A percentile compares a stretch with the other conserved stretches of the same genome.
Conservation (phyloP, 2,113 vertebrate species). For the Phaethon lepturus region DNA sequence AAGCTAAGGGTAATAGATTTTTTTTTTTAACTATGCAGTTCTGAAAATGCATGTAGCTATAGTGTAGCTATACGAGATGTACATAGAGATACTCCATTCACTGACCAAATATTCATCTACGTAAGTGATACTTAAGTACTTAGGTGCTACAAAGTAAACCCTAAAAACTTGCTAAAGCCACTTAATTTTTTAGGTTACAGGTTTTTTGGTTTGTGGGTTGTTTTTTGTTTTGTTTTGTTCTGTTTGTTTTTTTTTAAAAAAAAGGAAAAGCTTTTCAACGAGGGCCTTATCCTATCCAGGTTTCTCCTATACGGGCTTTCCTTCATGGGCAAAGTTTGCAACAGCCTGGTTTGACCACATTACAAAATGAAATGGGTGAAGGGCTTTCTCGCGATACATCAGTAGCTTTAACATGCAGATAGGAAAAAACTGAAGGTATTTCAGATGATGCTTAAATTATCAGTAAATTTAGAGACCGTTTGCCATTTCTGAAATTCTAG, state of each 20-base stretch:
- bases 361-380: rapidly evolving
- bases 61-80: not conserved
- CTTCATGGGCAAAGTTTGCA: not conserved
- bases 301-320: not conserved
- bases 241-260: not conserved
- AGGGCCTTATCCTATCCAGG: not conserved
- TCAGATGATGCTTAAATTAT: not conserved
- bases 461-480: not conserved
- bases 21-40: not conserved
- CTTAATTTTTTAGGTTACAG: not conserved
- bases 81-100: not conserved
- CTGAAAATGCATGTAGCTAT: not conserved
- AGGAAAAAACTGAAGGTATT: not conserved
- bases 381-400: not conserved
- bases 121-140: not conserved
- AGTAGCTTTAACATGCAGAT: rapidly evolving
- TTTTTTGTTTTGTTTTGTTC: no score
- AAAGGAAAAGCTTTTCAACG: not conserved
- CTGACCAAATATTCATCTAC: not conserved
- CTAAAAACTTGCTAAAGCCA: not conserved
- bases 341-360: not conserved
- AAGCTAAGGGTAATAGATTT: not conserved
- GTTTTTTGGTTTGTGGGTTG: no score
- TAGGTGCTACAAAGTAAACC: not conserved
- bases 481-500: not conserved